Percentiles rank a stretch among this genome's conserved stretches.
Evolutionary conservation across 2,113 vertebrate genomes (phyloP).

Genomic region (Sorex fumeus): DNA sequence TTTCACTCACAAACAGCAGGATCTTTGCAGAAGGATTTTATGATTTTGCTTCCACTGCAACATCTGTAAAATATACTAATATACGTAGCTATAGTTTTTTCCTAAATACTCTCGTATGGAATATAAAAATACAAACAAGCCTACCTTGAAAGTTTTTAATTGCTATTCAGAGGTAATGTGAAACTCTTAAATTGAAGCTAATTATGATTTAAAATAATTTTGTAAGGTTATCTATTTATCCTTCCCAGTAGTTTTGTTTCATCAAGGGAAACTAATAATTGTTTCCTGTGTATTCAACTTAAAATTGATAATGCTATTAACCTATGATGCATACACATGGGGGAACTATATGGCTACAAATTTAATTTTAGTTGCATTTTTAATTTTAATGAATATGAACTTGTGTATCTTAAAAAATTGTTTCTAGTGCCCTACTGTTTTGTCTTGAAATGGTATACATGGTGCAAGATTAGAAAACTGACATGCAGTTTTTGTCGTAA

Average conservation of each 20-base stretch:
- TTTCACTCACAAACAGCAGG: neutral
- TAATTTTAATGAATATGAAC: neutral
- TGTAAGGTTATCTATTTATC: neutral
- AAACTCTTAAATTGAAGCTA: conserved; percentile 5
- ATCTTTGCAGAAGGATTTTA: conserved; percentile 11
- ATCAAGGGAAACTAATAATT: neutral
- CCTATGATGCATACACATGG: neutral
- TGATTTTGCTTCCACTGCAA: neutral
- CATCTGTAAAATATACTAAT: conserved; percentile 24
- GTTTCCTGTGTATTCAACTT: conserved; percentile 6
- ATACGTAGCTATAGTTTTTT: neutral
- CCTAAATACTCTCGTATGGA: conserved; percentile 15
- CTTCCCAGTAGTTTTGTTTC: neutral
- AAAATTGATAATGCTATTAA: conserved; percentile 16
- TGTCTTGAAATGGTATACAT: no score
- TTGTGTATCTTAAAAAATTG: no score
- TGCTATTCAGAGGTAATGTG: neutral
- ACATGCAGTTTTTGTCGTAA: no score
- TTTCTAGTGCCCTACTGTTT: no score
- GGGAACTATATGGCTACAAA: neutral
- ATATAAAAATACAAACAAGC: neutral
- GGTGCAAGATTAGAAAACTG: no score
- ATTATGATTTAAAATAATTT: conserved; percentile 52
- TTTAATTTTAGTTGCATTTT: neutral
- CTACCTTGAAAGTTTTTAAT: conserved; percentile 22